Percentiles rank a stretch among this genome's conserved stretches.
phyloP scores from a whole-genome alignment of 2,113 vertebrate genomes.

The Indicator maculatus region DNA sequence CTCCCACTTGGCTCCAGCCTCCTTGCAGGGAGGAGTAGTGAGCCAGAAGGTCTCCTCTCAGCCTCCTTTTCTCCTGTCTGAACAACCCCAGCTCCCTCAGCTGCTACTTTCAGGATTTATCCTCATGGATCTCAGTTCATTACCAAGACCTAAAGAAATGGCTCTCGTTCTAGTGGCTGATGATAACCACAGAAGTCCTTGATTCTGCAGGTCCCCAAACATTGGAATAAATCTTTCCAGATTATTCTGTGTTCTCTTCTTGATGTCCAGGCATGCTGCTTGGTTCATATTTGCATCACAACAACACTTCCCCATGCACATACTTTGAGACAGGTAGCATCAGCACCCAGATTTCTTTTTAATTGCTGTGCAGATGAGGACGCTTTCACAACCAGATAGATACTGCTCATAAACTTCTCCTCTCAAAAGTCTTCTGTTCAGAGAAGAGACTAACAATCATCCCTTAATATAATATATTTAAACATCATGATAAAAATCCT shows the following conservation, averaged over 20 bases:
- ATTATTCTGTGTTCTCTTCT: not conserved
- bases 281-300: not conserved
- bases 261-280: not conserved
- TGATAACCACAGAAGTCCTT: not conserved
- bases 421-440: slow-evolving; percentile 21
- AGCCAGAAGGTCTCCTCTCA: too few species aligned
- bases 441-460: not conserved
- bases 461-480: slow-evolving; percentile 32
- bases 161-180: not conserved
- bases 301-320: not conserved
- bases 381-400: not conserved
- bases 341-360: not conserved
- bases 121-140: not conserved
- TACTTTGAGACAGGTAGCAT: not conserved
- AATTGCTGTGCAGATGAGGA: not conserved
- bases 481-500: slow-evolving; percentile 31
- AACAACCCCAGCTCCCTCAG: too few species aligned
- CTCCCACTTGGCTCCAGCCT: too few species aligned
- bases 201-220: not conserved
- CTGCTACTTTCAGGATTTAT: not conserved
- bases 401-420: slow-evolving; percentile 14
- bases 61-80: too few species aligned
- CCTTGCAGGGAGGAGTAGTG: too few species aligned
- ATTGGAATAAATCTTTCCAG: not conserved
- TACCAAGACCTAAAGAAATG: not conserved